phyloP scores from a whole-genome alignment of 2,888 invertebrate species.

The Lottia gigantea region DNA sequence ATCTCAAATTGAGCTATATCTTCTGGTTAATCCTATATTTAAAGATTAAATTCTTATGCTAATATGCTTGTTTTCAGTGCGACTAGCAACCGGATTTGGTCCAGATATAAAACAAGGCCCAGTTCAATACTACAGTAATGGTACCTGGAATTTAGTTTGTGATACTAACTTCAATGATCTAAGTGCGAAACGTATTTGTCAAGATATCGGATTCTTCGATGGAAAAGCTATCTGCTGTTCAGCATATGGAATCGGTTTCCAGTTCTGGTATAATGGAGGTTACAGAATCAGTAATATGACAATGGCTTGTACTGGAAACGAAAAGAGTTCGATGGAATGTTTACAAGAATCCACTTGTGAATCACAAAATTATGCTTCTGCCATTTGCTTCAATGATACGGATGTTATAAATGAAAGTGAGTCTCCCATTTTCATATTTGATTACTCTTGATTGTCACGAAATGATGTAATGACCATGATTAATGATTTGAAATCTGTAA shows the following conservation, averaged over 20 bases:
- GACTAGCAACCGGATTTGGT: conserved; percentile 44
- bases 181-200: conserved; percentile 49
- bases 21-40: no score
- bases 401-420: conserved; percentile 37
- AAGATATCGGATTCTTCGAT: conserved; percentile 46
- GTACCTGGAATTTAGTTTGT: conserved; percentile 51
- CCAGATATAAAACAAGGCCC: conserved; percentile 47
- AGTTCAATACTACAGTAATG: conserved; percentile 43
- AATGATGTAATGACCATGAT: no score
- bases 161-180: conserved; percentile 52
- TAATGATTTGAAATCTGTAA: no score
- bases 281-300: conserved; percentile 37
- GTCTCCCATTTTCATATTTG: background rate
- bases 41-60: no score
- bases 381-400: conserved; percentile 42
- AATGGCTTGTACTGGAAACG: conserved; percentile 36
- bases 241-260: conserved; percentile 43
- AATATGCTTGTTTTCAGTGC: conserved; percentile 33
- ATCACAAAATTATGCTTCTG: conserved; percentile 49
- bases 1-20: no score
- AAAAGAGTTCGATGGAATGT: conserved; percentile 38
- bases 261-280: conserved; percentile 12
- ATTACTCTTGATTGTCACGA: no score
- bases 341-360: conserved; percentile 33
- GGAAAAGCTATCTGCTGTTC: conserved; percentile 52